A percentile compares a stretch with the other conserved stretches of the same genome.
These are phyloP conservation scores for Smithornis capensis DNA, from an alignment of 2,113 vertebrate species.

Conservation along the genomic window DNA sequence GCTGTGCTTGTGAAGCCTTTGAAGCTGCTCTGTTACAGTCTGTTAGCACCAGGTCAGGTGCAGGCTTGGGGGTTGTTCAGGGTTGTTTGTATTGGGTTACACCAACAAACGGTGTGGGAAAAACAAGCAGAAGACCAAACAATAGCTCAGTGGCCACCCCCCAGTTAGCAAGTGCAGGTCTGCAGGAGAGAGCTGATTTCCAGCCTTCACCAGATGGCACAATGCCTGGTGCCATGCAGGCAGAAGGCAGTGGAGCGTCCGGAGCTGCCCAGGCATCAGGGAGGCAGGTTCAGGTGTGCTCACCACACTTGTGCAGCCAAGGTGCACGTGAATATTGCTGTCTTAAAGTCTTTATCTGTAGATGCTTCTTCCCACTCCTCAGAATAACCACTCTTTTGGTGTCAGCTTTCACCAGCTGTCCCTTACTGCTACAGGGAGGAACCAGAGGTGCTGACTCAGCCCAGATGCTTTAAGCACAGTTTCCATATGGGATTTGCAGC, in stretches of 20 bases:
- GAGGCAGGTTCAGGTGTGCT: accelerated
- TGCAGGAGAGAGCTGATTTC: neutral
- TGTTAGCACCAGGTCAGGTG: accelerated
- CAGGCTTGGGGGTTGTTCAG: accelerated
- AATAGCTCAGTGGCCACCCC: neutral
- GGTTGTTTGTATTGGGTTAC: neutral
- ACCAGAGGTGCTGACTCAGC: neutral
- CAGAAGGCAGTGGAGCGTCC: accelerated
- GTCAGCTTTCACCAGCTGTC: neutral
- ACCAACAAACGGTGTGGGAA: neutral
- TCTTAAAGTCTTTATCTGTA: neutral
- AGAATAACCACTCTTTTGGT: neutral
- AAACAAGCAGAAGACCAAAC: neutral
- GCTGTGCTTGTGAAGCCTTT: neutral
- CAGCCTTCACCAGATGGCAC: neutral
- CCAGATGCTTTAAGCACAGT: neutral
- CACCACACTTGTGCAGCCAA: neutral
- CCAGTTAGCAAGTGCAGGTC: neutral
- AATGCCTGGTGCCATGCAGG: accelerated
- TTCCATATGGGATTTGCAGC: neutral
- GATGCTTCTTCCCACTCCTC: neutral
- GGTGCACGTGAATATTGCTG: neutral
- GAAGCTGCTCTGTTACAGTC: neutral
- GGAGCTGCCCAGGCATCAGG: accelerated
- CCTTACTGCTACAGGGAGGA: neutral